A percentile compares a stretch with the other conserved stretches of the same genome.
Evolutionary conservation across 2,888 invertebrate species (phyloP).

Genomic region (Plebejus melissa): DNA sequence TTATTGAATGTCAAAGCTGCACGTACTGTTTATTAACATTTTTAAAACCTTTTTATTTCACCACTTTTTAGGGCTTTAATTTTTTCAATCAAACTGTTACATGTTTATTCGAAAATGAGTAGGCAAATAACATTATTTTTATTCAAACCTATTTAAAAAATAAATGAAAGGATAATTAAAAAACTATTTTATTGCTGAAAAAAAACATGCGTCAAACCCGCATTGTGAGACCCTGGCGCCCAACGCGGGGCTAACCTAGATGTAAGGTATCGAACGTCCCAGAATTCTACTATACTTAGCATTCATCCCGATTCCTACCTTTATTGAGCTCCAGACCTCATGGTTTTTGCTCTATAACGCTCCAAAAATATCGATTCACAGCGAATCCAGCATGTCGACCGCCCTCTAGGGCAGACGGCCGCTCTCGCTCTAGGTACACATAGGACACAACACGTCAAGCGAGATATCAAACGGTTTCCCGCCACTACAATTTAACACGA

Average conservation of each 20-base stretch:
- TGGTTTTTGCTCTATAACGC: slow-evolving; percentile 70
- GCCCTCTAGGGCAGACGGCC: slow-evolving; percentile 75
- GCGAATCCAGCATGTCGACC: slow-evolving; percentile 77
- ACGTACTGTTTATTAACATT: too few species aligned
- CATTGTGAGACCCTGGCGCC: slow-evolving; percentile 43
- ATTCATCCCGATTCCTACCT: slow-evolving; percentile 64
- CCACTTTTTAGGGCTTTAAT: too few species aligned
- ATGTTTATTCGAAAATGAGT: too few species aligned
- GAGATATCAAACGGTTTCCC: slow-evolving; percentile 78
- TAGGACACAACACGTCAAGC: slow-evolving; percentile 77
- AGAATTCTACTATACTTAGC: slow-evolving; percentile 7
- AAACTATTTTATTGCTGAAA: background rate
- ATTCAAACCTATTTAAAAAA: too few species aligned
- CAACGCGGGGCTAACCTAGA: slow-evolving; percentile 46
- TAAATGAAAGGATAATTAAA: too few species aligned
- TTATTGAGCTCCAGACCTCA: slow-evolving; percentile 71
- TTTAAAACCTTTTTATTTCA: too few species aligned
- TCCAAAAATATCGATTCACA: slow-evolving; percentile 79
- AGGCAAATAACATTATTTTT: too few species aligned
- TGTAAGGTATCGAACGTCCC: slow-evolving; percentile 9
- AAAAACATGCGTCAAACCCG: background rate
- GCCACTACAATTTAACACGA: slow-evolving; percentile 74
- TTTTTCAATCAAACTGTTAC: too few species aligned
- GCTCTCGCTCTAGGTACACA: slow-evolving; percentile 74
- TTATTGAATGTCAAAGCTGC: too few species aligned